phyloP scores from a whole-genome alignment of 2,113 vertebrate genomes.

The Pyrgilauda ruficollis region DNA sequence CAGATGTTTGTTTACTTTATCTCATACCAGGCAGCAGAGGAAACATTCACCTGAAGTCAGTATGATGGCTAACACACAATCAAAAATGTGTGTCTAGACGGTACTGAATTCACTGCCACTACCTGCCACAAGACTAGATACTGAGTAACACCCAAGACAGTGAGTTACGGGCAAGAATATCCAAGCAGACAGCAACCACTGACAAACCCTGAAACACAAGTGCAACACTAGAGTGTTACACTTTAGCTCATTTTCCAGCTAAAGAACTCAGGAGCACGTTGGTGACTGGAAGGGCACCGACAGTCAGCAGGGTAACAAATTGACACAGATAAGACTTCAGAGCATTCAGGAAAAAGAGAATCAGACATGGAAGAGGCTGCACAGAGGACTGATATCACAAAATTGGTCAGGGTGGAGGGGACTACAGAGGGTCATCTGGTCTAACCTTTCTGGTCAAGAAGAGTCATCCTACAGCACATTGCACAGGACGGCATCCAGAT shows the following conservation, averaged over 20 bases:
- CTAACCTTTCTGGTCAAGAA: not conserved
- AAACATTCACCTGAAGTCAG: not conserved
- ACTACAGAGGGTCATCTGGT: not conserved
- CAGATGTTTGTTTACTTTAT: not conserved
- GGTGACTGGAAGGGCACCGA: not conserved
- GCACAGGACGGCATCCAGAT: not conserved
- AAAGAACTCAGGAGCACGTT: not conserved
- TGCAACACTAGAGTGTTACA: not conserved
- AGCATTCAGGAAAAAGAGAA: not conserved
- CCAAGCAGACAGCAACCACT: not conserved
- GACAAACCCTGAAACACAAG: not conserved
- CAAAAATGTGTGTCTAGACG: not conserved
- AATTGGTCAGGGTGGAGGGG: not conserved
- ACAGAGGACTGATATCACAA: not conserved
- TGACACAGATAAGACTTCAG: not conserved
- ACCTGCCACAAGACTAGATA: not conserved
- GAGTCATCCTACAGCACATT: not conserved
- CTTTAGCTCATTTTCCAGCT: not conserved
- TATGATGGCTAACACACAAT: not conserved
- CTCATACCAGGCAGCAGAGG: not conserved
- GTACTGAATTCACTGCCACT: not conserved
- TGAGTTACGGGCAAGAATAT: accelerated
- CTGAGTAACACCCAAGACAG: accelerated
- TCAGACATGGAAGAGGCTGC: not conserved
- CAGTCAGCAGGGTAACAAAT: accelerated